Base-by-base conservation (phyloP, 2,888 invertebrate species). In the Dynastes hyllus region DNA sequence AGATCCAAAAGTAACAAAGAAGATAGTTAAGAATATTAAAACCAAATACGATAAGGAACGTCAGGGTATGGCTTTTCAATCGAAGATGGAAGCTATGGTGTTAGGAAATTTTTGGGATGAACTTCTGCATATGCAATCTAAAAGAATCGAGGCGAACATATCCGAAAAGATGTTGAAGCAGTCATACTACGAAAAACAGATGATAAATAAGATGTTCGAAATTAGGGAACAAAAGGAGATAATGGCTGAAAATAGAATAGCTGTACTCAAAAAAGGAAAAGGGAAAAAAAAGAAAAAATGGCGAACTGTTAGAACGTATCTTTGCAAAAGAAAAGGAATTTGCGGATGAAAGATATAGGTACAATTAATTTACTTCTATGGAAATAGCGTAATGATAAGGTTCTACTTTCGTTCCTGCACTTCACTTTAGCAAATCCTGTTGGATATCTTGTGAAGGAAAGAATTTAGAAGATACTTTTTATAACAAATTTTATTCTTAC, bases 111-210 rank as follows among this genome's bases (percentile, higher is more conserved):
- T 93, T 69, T 92, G 92, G 92, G 90, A 91, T 67, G 87, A 89
- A 81, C 88, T 92, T 32, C 85, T 91, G 58, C 87, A 87, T 27
- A 90, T 91, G 84, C 91, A 92, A 86, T 92, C 92, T 84, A 85
- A 86, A 9, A 89, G 90, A 81, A 87, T 91, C 37, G 91, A 92
- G 81, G 87, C 88, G 63, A 88, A 90, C 13, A 87, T 93, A 11
- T 90, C 91, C 0, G 90, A 90, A 78, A 92, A 92, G 83, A 90
- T 93, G 3, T 87, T 93, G 86, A 92, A 92, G 83, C 90, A 93
- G 80, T 92, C 93, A 0, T 89, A 91, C 65, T 93, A 92, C 86
- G 94, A 94, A 84, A 93, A 93, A 85, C 92, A 92, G 87, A 92
- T 94, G 89, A 90, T 92, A 67, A 91, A 91, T 53, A 92, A 93